Base-by-base conservation (phyloP, 2,113 vertebrate genomes). In the Kobus ellipsiprymnus region DNA sequence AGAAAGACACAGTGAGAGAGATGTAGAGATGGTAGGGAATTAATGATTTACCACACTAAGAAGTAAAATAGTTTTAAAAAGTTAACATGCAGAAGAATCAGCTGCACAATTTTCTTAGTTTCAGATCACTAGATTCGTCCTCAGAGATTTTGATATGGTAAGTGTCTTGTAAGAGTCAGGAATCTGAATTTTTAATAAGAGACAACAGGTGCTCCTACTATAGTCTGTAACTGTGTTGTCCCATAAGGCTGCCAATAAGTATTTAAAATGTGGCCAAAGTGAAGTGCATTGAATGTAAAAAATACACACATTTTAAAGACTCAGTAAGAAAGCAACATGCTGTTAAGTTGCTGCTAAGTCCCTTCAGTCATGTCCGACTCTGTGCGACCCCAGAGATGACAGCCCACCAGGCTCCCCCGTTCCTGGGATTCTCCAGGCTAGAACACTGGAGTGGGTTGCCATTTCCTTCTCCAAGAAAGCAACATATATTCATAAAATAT, bases 61-160 rank as follows among this genome's bases (percentile, higher is more conserved):
- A 96, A 88, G n/a, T n/a, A 80, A 90, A 80, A 83, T 77, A 3
- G 4, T 64, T 94, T 44, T 77, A 33, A n/a, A 67, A 78, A 54
- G 13, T 86, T 71, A 67, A 83, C 19, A 89, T 54, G 46, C 6
- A 84, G 87, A 92, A 78, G 44, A 93, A 91, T 77, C 48, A 82
- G 5, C 15, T 46, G 30, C 14, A 54, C n/a, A 80, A 9, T 27
- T 21, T 40, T 36, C 14, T 3, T 30, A 81, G 74, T 88, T 86
- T 40, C 21, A 40, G 16, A 74, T 48, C 11, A 29, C 10, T 36
- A 60, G 40, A 44, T 0, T 3, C 9, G 54, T 36, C 6, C 3
- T 93, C 55, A 62, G 36, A 86, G 11, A 80, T 36, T 94, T 16
- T n/a, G 27, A 87, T 67, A 54, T 16, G 29, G 1, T 50, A 87